Base-by-base conservation (phyloP, 1,140 invertebrate genomes). In the Protaetia brevitarsis region DNA sequence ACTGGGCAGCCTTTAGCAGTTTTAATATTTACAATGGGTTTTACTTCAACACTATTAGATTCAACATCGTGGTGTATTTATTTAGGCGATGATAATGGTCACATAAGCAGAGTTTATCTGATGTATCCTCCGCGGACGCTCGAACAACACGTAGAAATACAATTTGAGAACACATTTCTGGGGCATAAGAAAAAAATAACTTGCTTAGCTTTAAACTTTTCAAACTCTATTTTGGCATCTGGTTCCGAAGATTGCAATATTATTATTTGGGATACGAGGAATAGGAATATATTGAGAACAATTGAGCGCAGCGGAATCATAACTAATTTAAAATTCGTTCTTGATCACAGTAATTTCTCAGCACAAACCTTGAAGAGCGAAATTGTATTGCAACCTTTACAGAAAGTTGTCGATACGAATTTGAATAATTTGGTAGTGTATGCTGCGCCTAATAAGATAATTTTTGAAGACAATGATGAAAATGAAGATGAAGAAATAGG, bases 231-330 rank as follows among this genome's bases (percentile, higher is more conserved):
- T 8, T 76, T 96, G 8, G 76, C 92, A 4, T 93, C 92, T 0
- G 93, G 89, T 0, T 88, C 88, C 0, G 81, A 84, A 65, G 92
- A 93, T 81, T 83, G 84, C 23, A 84, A 81, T 64, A 86, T 94
- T 1, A 85, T 88, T 68, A 72, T 94, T 21, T 96, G 93, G 93
- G 87, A 95, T 70, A 86, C 94, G 93, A 72, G 13, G 23, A 62
- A 21, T 36, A n/a, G 8, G 16, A 59, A 31, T 59, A 85, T 89
- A 59, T 77, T 91, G 8, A 84, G 86, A 67, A 87, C 82, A 8
- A 80, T 95, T 23, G 77, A 79, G 19, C 88, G 91, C 69, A 91
- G 89, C 77, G 90, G 89, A 16, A 72, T 84, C 3, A 82, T 94
- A 0, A 90, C 85, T 3, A 91, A 93, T 78, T 83, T 77, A 6